Base-by-base conservation (phyloP, 1,140 invertebrate species). In the Manduca sexta region DNA sequence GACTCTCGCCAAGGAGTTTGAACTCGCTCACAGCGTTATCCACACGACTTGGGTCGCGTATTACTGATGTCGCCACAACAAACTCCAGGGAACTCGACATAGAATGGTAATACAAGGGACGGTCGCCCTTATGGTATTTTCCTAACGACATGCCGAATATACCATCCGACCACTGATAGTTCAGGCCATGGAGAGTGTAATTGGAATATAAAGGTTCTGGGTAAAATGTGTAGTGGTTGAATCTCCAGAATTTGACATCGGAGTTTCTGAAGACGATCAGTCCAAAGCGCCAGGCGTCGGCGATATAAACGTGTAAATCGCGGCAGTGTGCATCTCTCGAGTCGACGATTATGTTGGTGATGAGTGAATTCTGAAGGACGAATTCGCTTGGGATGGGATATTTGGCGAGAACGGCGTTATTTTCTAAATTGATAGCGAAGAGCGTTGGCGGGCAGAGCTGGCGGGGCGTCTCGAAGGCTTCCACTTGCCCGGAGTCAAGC, bases 161-260 rank as follows among this genome's bases (percentile, higher is more conserved):
- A 1, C 94, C 94, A 58, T 95, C 94, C 1, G 91, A 89, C 93
- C 93, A 95, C 58, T 93, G 91, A 62, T 92, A 95, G 41, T 91
- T 90, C 0, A 94, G 56, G 10, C 91, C 92, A 47, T 93, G 92
- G 1, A 93, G 50, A 15, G 91, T 90, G 52, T 90, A 92, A 56
- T 90, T 90, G 0, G 92, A 88, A 0, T 91, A 86, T 13, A 94
- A 53, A 0, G 94, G 94, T 64, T 95, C 93, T 0, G 94, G 93
- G 49, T 88, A 92, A 64, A 94, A 95, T 4, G 91, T 89, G 44
- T 92, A 92, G 60, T 94, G 92, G 12, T 87, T 90, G 4, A 93
- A 86, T 45, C 92, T 87, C 90, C 92, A 95, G 7, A 92, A 93
- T 1, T 84, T 75, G 46, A 90, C 84, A 49, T 91, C 89, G 13